Conservation (phyloP, 1,140 invertebrate genomes). For the Ctenoplectra terminalis region DNA sequence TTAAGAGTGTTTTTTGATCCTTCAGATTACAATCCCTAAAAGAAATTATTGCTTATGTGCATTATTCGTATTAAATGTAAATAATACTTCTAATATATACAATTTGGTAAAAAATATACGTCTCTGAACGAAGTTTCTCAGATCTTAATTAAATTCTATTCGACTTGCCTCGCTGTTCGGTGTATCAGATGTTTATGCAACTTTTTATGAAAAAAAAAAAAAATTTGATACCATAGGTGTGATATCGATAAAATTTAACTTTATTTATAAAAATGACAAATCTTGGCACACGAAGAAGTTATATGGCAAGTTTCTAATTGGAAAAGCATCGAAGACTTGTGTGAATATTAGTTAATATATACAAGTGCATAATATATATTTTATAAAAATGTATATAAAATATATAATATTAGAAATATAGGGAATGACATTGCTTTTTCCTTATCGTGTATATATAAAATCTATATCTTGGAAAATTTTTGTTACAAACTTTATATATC, state of each 20-base stretch:
- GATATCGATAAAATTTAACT: constrained; percentile 18
- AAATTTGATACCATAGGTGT: neutral
- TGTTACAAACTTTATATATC: constrained; percentile 33
- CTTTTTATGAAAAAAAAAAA: neutral
- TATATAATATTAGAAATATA: constrained; percentile 49
- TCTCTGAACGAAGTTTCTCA: constrained; percentile 9
- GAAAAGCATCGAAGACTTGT: constrained; percentile 1
- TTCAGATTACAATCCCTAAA: constrained; percentile 4
- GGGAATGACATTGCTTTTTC: constrained; percentile 35
- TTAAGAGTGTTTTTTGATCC: constrained; percentile 1
- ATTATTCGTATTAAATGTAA: constrained; percentile 10
- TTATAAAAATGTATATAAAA: constrained; percentile 59
- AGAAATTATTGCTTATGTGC: neutral
- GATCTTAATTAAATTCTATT: constrained; percentile 14
- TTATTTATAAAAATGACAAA: constrained; percentile 8
- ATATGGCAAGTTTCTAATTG: constrained; percentile 36
- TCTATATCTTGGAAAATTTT: constrained; percentile 7
- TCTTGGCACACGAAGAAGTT: constrained; percentile 39
- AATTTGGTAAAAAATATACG: constrained; percentile 46
- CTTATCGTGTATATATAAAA: constrained; percentile 28
- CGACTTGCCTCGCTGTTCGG: neutral
- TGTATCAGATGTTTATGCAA: neutral
- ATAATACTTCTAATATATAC: constrained; percentile 45
- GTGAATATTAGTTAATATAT: constrained; percentile 18
- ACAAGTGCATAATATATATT: constrained; percentile 4